Conservation (phyloP, 2,113 vertebrate species). For the Microcebus ravelobensis region DNA sequence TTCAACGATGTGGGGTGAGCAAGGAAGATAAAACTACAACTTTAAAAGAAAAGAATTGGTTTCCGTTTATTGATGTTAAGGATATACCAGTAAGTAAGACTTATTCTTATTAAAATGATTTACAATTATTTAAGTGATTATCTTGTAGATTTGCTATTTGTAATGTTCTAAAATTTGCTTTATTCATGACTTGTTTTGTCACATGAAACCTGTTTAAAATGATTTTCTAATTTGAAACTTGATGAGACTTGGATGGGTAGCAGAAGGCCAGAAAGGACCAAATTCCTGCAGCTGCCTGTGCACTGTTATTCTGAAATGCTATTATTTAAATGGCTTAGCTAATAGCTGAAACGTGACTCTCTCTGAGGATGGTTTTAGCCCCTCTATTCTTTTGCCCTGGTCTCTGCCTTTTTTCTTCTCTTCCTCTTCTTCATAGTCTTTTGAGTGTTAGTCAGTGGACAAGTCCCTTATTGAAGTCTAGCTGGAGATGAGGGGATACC, state of each 20-base stretch:
- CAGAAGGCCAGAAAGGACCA: background rate
- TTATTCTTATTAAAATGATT: background rate
- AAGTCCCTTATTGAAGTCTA: background rate
- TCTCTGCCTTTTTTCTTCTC: background rate
- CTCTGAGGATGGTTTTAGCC: background rate
- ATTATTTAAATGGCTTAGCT: background rate
- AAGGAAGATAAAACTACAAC: constrained; percentile 46
- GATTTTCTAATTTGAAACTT: constrained; percentile 9
- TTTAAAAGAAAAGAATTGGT: constrained; percentile 35
- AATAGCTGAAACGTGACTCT: background rate
- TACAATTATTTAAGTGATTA: background rate
- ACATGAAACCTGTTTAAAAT: background rate
- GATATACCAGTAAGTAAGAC: constrained; percentile 9
- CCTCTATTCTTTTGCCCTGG: background rate
- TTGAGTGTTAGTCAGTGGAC: background rate
- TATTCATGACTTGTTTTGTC: constrained; percentile 1
- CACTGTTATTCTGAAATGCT: background rate
- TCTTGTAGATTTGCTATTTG: constrained; percentile 36
- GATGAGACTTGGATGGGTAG: background rate
- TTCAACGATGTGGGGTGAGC: constrained; percentile 58
- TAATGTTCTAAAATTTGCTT: constrained; percentile 16
- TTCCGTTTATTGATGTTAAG: constrained; percentile 43
- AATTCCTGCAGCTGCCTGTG: background rate
- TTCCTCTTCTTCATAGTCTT: background rate
- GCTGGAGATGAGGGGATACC: background rate